A percentile compares a stretch with the other conserved stretches of the same genome.
Evolutionary conservation across 2,113 vertebrate genomes (phyloP).

Genomic region (Corythornis vintsioides): DNA sequence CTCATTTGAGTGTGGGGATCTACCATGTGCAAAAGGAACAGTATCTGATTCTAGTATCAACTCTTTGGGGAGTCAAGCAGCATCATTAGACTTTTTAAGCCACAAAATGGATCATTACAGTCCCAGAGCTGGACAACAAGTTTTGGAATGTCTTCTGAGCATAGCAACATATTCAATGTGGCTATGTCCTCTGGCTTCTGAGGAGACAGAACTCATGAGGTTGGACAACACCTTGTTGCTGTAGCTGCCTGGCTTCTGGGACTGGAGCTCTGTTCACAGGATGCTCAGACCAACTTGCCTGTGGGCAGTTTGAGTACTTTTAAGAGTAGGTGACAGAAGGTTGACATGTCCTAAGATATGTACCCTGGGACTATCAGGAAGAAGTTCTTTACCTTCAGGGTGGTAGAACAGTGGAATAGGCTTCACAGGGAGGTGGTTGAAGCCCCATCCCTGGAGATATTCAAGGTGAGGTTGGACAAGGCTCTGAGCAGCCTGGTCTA

Average conservation of each 20-base stretch:
- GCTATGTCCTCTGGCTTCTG: background rate
- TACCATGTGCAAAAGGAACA: background rate
- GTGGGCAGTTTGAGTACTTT: background rate
- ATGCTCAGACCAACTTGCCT: background rate
- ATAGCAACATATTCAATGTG: accelerated
- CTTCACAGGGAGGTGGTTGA: too few relatives aligned
- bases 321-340: background rate
- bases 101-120: background rate
- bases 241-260: background rate
- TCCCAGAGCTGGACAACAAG: background rate
- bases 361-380: background rate
- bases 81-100: background rate
- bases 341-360: background rate
- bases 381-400: too few relatives aligned
- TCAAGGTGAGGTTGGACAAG: too few relatives aligned
- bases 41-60: background rate
- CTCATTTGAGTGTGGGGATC: background rate
- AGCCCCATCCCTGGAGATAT: too few relatives aligned
- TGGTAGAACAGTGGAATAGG: too few relatives aligned
- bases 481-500: too few relatives aligned
- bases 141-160: background rate
- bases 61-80: background rate
- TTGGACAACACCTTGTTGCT: background rate
- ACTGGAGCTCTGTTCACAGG: background rate
- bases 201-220: background rate